Conservation (phyloP, 2,888 invertebrate genomes). For the Melieria crassipennis region DNA sequence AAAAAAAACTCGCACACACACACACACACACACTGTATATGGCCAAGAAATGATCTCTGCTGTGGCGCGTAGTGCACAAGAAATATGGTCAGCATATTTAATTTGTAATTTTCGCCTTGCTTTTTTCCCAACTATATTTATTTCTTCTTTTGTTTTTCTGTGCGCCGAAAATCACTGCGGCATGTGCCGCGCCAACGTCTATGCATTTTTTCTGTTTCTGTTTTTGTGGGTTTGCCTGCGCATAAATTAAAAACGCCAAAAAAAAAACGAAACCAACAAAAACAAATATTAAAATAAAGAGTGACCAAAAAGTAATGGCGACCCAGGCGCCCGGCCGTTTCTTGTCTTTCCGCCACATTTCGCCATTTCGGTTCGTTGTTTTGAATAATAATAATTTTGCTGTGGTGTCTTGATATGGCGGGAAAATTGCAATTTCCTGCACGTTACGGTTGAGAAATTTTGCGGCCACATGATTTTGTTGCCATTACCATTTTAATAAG, state of each 20-base stretch:
- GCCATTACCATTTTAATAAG: conserved; percentile 21
- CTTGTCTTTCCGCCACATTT: background rate
- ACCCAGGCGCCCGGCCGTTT: too few species aligned
- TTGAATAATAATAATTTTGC: conserved; percentile 8
- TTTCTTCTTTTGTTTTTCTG: conserved; percentile 16
- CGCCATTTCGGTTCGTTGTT: background rate
- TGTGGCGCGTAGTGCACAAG: background rate
- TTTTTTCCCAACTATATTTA: conserved; percentile 15
- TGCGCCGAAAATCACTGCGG: background rate
- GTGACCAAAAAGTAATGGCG: conserved; percentile 16
- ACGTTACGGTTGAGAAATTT: conserved; percentile 23
- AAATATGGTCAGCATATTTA: conserved; percentile 24
- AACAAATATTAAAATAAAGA: background rate
- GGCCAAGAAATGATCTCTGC: background rate
- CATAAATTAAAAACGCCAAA: conserved; percentile 43
- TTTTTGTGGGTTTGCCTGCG: conserved; percentile 42
- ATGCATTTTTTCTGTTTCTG: conserved; percentile 14
- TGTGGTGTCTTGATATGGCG: conserved; percentile 21
- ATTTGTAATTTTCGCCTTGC: conserved; percentile 31
- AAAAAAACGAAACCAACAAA: background rate
- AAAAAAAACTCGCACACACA: background rate
- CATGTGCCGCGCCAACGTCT: conserved; percentile 26
- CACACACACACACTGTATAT: background rate
- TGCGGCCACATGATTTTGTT: background rate
- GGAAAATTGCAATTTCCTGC: conserved; percentile 15